A percentile compares a stretch with the other conserved stretches of the same genome.
phyloP scores from a whole-genome alignment of 2,888 invertebrate species.

The Tachina lurida region DNA sequence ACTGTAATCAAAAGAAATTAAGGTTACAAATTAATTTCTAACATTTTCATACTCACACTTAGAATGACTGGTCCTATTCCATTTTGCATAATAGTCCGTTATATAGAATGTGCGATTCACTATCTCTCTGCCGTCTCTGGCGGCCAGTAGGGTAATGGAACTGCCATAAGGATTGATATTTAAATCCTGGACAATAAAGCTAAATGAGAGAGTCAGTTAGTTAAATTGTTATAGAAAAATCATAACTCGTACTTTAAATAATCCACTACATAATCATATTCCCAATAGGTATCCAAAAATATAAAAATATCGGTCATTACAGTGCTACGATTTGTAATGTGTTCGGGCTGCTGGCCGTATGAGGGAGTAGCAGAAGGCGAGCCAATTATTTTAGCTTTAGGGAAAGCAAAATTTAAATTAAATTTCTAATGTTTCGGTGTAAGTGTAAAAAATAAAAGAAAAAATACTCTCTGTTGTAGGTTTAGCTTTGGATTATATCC shows the following conservation, averaged over 20 bases:
- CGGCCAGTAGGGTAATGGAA: constrained; percentile 87
- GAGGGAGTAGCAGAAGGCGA: not conserved
- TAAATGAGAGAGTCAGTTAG: constrained; percentile 72
- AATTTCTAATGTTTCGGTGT: not conserved
- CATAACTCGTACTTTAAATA: constrained; percentile 85
- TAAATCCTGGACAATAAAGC: constrained; percentile 85
- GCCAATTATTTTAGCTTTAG: not conserved
- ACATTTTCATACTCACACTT: constrained; percentile 76
- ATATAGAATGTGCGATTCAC: constrained; percentile 86
- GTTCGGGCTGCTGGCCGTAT: constrained; percentile 33
- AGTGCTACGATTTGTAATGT: constrained; percentile 74
- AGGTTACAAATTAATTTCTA: too few species aligned
- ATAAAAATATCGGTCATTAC: constrained; percentile 86
- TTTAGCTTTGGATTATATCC: constrained; percentile 12
- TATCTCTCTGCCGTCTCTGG: constrained; percentile 85
- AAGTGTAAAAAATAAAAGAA: not conserved
- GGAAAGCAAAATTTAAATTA: not conserved
- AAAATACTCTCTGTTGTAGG: constrained; percentile 61
- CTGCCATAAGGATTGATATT: constrained; percentile 88
- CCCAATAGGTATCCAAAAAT: constrained; percentile 88
- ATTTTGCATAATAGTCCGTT: constrained; percentile 86
- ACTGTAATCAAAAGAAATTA: constrained; percentile 82
- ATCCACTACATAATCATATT: constrained; percentile 85
- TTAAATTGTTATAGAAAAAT: constrained; percentile 2
- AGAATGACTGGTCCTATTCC: constrained; percentile 85